These are phyloP conservation scores for Callocephalon fimbriatum DNA, from an alignment of 2,113 vertebrate species.

Conservation along the genomic window DNA sequence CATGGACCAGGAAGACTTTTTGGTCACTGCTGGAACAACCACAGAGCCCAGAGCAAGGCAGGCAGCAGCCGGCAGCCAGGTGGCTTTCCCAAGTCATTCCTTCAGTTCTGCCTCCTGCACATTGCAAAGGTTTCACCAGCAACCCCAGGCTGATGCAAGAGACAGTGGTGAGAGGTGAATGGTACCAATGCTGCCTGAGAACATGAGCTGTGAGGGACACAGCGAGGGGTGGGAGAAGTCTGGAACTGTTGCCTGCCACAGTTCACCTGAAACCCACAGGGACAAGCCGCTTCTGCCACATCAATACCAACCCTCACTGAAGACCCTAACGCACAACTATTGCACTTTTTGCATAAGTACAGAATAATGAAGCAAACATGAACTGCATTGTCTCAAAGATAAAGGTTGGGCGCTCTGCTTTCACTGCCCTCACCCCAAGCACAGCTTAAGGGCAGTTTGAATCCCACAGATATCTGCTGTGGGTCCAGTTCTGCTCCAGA, in stretches of 20 bases:
- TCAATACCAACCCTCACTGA: not conserved
- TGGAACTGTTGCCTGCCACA: not conserved
- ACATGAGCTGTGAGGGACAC: not conserved
- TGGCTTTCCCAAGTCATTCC: rapidly evolving
- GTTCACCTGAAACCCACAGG: not conserved
- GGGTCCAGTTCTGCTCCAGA: not conserved
- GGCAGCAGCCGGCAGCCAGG: not conserved
- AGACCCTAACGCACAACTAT: not conserved
- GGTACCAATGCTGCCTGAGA: not conserved
- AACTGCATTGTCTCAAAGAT: not conserved
- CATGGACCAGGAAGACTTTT: not conserved
- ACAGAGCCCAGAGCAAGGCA: not conserved
- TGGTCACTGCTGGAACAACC: no score
- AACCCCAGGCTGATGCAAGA: not conserved
- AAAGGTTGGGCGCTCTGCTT: not conserved
- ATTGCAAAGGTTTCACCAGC: not conserved
- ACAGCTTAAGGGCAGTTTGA: not conserved
- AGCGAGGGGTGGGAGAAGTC: not conserved
- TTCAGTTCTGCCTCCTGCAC: rapidly evolving
- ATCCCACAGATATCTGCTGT: not conserved
- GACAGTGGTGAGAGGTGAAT: not conserved
- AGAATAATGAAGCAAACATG: not conserved
- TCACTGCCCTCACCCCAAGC: not conserved
- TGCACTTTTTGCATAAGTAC: not conserved
- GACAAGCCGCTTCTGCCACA: not conserved